Evolutionary conservation across 2,888 invertebrate species (phyloP), one percentile per base, ranked within the genome.

Genomic region (Thereva nobilitata): DNA sequence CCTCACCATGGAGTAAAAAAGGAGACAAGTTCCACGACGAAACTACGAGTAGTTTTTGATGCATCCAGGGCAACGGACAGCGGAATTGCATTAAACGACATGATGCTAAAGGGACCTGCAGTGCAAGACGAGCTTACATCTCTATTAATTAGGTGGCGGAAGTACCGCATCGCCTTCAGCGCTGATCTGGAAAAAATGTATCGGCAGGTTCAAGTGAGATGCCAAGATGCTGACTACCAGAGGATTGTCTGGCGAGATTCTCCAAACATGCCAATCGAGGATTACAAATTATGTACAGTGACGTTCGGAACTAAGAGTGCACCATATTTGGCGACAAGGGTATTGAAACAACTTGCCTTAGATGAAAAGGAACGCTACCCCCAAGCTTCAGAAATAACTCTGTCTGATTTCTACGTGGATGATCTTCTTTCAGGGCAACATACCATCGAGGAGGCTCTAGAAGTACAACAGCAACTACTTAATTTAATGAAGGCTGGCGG

Each of bases 331-430:
- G 23, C 23, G 23, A 23, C 23, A 3, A 34, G 38, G 3, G 47
- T 67, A 0, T 6, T 57, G 4, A 8, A 37, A 35, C 42, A 44
- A 10, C 8, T 57, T n/a, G 42, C 44, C 5, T 4, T n/a, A 8
- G 56, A 57, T 9, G 9, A 57, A 4, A 42, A 57, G 37, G 34
- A 41, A 1, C 23, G 34, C 3, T 45, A 23, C 23, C 71, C 71
- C 1, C 1, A 67, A n/a, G 72, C 70, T 1, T 40, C 66, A 2
- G 38, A 59, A 34, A 40, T 45, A 35, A 3, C 3, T n/a, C n/a
- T 42, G n/a, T 40, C 45, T 9, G 41, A 47, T 44, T 66, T 52
- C 42, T 68, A 66, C 41, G 47, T 68, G 8, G 68, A 68, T 50
- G 66, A 68, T 50, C n/a, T 59, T 1, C 2, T 59, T 2, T 42